These are phyloP conservation scores for Colius striatus DNA, from an alignment of 2,113 vertebrate genomes.

Conservation along the genomic window DNA sequence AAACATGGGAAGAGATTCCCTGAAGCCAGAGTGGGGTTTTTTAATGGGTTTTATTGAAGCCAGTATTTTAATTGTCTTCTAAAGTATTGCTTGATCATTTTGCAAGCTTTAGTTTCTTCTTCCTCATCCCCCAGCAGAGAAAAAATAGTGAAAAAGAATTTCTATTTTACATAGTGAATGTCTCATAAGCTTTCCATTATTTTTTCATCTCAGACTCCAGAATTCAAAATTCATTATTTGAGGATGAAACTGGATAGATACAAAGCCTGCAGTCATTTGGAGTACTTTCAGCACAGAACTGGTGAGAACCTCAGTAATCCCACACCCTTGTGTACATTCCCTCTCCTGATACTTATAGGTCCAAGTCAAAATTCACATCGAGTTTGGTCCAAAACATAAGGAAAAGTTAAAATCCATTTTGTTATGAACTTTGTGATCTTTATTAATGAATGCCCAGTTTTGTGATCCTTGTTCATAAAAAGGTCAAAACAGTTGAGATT, in stretches of 20 bases:
- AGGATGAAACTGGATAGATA: conserved; percentile 36
- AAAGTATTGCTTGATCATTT: background rate
- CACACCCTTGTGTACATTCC: rapidly evolving
- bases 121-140: background rate
- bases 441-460: background rate
- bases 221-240: conserved; percentile 46
- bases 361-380: background rate
- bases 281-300: background rate
- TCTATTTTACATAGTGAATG: background rate
- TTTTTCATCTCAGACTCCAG: conserved; percentile 33
- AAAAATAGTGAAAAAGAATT: conserved; percentile 9
- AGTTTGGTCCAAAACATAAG: background rate
- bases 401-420: background rate
- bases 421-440: background rate
- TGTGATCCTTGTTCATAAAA: background rate
- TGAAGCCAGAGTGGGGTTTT: background rate
- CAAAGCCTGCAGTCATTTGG: background rate
- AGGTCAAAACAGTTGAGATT: background rate
- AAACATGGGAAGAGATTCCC: background rate
- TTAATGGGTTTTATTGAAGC: conserved; percentile 11
- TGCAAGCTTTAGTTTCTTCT: background rate
- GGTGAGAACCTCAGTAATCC: background rate
- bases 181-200: conserved; percentile 48
- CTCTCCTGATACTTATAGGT: background rate
- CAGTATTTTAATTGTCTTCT: conserved; percentile 21